Percentiles rank a stretch among this genome's conserved stretches.
Evolutionary conservation across 2,113 vertebrate genomes (phyloP).

Genomic region (Sula dactylatra): DNA sequence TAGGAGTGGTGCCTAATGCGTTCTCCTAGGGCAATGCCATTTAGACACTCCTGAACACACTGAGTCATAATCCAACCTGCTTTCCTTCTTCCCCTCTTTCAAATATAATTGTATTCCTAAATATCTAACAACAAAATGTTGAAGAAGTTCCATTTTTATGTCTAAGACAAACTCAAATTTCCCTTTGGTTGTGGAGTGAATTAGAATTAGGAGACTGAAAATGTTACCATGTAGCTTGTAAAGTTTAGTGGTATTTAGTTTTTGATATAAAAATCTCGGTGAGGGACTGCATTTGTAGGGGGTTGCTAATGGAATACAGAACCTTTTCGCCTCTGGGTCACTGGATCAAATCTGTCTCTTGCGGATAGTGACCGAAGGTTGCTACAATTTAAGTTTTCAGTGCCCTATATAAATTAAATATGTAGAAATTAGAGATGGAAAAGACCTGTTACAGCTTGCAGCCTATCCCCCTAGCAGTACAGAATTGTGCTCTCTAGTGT

Average conservation of each 20-base stretch:
- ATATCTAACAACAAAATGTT: background rate
- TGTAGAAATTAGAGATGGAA: background rate
- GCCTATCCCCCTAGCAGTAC: background rate
- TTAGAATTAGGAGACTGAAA: background rate
- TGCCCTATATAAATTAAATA: slow-evolving; percentile 4
- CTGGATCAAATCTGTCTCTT: slow-evolving; percentile 27
- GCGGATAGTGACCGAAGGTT: background rate
- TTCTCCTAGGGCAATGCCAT: background rate
- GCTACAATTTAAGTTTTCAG: background rate
- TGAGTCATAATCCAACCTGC: background rate
- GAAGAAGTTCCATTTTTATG: background rate
- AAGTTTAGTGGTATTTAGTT: background rate
- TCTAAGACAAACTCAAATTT: background rate
- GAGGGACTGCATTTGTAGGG: background rate
- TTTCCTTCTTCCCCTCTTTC: background rate
- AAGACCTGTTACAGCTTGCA: background rate
- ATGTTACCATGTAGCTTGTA: background rate
- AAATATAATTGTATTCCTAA: background rate
- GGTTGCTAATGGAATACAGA: slow-evolving; percentile 3
- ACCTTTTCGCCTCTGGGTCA: slow-evolving; percentile 26
- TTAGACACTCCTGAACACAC: background rate
- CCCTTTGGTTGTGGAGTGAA: background rate
- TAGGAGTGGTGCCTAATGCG: background rate
- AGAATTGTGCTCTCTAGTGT: background rate
- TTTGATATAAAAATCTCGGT: background rate